Evolutionary conservation across 2,113 vertebrate genomes (phyloP), one percentile per base, ranked within the genome.

Genomic region (Osmerus eperlanus): DNA sequence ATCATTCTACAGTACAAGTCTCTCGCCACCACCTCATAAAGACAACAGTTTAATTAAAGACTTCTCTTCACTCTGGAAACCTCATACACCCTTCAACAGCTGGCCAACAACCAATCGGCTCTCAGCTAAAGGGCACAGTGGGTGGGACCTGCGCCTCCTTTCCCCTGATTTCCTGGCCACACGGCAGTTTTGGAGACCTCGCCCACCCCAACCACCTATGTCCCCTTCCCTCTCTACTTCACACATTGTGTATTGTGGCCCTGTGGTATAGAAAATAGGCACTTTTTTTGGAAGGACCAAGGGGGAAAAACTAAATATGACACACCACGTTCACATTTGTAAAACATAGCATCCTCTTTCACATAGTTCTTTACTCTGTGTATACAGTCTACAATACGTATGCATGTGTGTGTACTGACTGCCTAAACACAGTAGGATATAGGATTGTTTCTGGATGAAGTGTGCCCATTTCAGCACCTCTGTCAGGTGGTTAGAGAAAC

Each of bases 1-100:
- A 28, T 36, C 29, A 6, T 64, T 32, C 28, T 64, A 18, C 16
- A 28, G 54, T 14, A 16, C 28, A 2, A 36, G 74, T 71, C 75
- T 15, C 54, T 81, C 77, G 70, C 87, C 81, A 56, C 78, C 78
- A 72, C 78, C 78, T 80, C 78, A 74, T 65, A 68, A 87, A 75
- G 88, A 88, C 84, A 78, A 77, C 76, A 12, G 36, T 78, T 81
- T 72, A 60, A 89, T 89, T 86, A 90, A 77, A 89, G 84, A 55
- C 85, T 83, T 78, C 77, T 83, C 79, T 71, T 75, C 18, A 56
- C 73, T 66, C 82, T 72, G 61, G 79, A 82, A 84, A 68, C 86
- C 85, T 81, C 78, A 73, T 74, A 32, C 71, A 85, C 78, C 52
- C 73, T 67, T 73, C 71, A 75, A 83, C 85, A 72, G 70, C 82